Percentiles rank a stretch among this genome's conserved stretches.
phyloP scores from a whole-genome alignment of 2,797 vertebrate species.

The Eospalax fontanierii region DNA sequence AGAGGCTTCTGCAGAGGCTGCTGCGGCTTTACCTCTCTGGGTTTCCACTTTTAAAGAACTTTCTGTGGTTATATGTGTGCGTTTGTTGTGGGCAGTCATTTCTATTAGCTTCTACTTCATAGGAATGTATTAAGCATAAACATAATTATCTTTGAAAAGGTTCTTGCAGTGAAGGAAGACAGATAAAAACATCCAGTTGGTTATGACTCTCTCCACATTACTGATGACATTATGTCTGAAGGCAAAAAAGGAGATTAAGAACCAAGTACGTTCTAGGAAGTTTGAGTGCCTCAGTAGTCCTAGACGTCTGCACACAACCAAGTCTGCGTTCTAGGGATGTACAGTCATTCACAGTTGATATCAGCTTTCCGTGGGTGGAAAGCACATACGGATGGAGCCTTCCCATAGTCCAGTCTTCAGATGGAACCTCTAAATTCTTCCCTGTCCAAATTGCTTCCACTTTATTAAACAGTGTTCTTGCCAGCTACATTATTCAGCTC shows the following conservation, averaged over 20 bases:
- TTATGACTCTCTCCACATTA: slow-evolving; percentile 32
- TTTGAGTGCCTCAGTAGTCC: neutral
- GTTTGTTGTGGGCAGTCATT: neutral
- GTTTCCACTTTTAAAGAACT: slow-evolving; percentile 5
- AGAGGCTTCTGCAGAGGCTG: neutral
- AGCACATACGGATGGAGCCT: slow-evolving; percentile 16
- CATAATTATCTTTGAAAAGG: neutral
- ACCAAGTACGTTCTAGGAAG: slow-evolving; percentile 15
- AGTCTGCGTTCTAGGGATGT: neutral
- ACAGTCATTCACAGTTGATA: neutral
- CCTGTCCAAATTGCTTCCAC: slow-evolving; percentile 59
- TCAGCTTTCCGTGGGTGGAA: slow-evolving; percentile 24
- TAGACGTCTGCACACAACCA: neutral
- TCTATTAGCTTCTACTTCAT: slow-evolving; percentile 42
- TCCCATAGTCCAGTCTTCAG: slow-evolving; percentile 51
- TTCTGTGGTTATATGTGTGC: neutral
- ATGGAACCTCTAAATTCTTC: neutral
- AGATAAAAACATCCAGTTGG: neutral
- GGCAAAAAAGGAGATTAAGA: neutral
- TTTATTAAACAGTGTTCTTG: slow-evolving; percentile 60
- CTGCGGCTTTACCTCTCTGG: neutral
- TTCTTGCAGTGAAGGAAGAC: neutral
- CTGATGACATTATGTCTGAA: neutral
- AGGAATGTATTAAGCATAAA: neutral
- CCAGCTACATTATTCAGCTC: slow-evolving; percentile 61